These are phyloP conservation scores for Pandemis corylana DNA, from an alignment of 2,888 invertebrate genomes.

Conservation along the genomic window DNA sequence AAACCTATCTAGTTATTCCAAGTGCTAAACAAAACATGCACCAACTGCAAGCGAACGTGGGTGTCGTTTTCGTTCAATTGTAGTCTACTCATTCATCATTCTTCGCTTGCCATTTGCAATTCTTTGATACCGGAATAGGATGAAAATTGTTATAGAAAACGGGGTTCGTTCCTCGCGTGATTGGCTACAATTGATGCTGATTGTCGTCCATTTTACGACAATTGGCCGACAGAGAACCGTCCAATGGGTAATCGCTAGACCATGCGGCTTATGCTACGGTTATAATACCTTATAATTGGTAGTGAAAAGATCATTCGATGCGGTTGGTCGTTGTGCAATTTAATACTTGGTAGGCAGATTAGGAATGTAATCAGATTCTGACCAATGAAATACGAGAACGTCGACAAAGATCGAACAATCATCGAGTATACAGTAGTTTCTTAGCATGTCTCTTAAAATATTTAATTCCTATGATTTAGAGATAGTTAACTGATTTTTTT, in stretches of 20 bases:
- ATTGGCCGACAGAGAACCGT: constrained; percentile 62
- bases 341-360: constrained; percentile 19
- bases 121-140: constrained; percentile 44
- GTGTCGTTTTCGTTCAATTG: background rate
- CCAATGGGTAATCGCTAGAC: constrained; percentile 67
- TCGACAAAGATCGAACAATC: background rate
- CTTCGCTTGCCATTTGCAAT: constrained; percentile 20
- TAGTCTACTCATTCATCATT: background rate
- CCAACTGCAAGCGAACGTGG: background rate
- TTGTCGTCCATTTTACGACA: constrained; percentile 79
- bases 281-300: constrained; percentile 61
- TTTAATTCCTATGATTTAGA: no score
- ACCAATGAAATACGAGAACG: background rate
- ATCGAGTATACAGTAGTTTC: background rate
- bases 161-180: constrained; percentile 48
- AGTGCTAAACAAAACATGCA: background rate
- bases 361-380: constrained; percentile 17
- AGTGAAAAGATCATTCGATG: constrained; percentile 62
- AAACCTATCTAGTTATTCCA: background rate
- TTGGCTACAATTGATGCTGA: constrained; percentile 80
- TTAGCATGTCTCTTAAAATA: no score
- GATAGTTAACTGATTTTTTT: no score
- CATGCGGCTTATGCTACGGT: constrained; percentile 69
- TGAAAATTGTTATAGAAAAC: constrained; percentile 54
- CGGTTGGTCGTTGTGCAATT: constrained; percentile 47